Evolutionary conservation across 2,797 vertebrate species (phyloP).

Genomic region (Eidolon dupreanum): DNA sequence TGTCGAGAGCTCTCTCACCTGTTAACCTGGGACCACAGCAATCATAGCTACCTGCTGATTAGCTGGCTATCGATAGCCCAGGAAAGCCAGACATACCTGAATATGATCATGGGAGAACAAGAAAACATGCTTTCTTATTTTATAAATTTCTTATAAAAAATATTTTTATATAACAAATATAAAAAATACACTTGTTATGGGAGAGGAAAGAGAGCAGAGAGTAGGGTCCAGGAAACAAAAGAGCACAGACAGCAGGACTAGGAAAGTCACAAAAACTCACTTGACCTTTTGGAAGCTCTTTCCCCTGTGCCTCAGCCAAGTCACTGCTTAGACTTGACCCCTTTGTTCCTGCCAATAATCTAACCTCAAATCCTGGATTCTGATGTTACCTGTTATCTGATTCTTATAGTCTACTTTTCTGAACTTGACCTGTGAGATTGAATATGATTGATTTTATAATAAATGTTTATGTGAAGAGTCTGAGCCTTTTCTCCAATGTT

Average conservation of each 20-base stretch:
- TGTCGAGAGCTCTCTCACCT: background rate
- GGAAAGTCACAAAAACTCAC: background rate
- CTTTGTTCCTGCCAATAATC: background rate
- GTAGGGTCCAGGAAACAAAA: background rate
- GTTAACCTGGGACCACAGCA: background rate
- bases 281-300: background rate
- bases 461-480: slow-evolving; percentile 32
- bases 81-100: background rate
- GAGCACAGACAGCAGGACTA: background rate
- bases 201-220: background rate
- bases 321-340: background rate
- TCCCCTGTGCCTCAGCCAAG: background rate
- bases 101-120: background rate
- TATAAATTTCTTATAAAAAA: background rate
- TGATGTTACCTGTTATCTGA: background rate
- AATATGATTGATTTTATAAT: slow-evolving; percentile 48
- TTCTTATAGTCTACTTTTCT: background rate
- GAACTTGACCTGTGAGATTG: background rate
- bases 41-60: background rate
- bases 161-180: background rate
- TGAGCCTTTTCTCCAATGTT: background rate
- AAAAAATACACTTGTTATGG: background rate
- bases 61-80: background rate
- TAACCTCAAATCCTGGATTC: background rate
- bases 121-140: background rate